Conservation (phyloP, 1,140 invertebrate species). For the Triops longicaudatus region DNA sequence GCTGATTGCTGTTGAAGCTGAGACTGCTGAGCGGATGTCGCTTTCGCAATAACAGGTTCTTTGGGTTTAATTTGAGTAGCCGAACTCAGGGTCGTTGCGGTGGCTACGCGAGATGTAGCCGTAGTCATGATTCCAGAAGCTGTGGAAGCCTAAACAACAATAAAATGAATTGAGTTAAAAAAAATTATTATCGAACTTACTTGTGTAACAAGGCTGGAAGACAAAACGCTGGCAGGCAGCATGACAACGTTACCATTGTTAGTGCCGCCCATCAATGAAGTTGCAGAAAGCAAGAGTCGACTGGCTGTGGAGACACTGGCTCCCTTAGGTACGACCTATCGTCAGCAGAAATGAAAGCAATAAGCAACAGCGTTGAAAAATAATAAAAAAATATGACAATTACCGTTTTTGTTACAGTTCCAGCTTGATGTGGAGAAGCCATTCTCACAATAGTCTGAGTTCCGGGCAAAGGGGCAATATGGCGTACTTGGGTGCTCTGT, state of each 20-base stretch:
- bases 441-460: neutral
- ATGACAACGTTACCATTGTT: neutral
- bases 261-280: neutral
- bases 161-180: neutral
- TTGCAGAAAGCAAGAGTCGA: neutral
- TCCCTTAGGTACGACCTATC: neutral
- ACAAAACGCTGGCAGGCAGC: neutral
- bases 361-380: neutral
- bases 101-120: constrained; percentile 13
- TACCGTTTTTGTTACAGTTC: neutral
- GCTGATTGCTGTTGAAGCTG: constrained; percentile 10
- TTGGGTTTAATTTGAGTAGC: neutral
- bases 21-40: neutral
- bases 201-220: neutral
- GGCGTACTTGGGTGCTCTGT: neutral
- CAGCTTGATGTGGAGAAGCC: neutral
- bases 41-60: neutral
- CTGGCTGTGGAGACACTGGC: neutral
- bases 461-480: neutral
- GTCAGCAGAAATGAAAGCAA: neutral
- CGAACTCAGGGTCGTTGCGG: neutral
- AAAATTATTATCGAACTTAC: neutral
- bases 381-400: neutral
- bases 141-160: neutral
- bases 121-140: constrained; percentile 17